Conservation (phyloP, 2,797 vertebrate genomes). For the Nasua narica region DNA sequence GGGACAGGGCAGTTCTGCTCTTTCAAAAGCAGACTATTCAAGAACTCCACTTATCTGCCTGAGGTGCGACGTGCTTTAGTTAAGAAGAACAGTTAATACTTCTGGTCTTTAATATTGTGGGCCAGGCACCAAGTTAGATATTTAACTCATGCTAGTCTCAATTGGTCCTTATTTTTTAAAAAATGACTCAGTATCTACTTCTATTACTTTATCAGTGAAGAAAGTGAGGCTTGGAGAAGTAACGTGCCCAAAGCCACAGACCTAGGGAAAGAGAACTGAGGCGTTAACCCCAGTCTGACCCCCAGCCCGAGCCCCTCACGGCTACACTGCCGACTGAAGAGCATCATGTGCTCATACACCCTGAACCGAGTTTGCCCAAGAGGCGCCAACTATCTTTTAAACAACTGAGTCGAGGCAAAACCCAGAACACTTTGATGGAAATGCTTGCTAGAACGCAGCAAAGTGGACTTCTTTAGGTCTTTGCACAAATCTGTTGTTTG, state of each 20-base stretch:
- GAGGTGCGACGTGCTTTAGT: not conserved
- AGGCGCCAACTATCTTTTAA: not conserved
- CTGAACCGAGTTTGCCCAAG: not conserved
- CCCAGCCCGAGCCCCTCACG: accelerated
- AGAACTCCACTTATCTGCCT: not conserved
- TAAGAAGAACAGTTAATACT: not conserved
- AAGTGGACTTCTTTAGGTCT: not conserved
- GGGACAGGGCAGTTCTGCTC: not conserved
- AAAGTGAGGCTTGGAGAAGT: not conserved
- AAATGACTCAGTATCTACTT: not conserved
- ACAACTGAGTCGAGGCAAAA: not conserved
- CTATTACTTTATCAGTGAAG: not conserved
- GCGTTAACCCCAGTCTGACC: not conserved
- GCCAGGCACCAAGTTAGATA: not conserved
- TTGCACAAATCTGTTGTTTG: not conserved
- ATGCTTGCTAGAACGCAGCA: not conserved
- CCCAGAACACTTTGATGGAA: not conserved
- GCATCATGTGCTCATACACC: accelerated
- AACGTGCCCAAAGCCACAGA: not conserved
- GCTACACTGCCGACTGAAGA: accelerated
- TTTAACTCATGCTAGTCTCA: not conserved
- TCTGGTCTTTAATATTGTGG: not conserved
- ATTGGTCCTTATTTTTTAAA: not conserved
- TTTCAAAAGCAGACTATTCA: not conserved
- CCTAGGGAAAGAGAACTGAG: not conserved